phyloP scores from a whole-genome alignment of 2,797 vertebrate genomes.

The Pitangus sulphuratus region DNA sequence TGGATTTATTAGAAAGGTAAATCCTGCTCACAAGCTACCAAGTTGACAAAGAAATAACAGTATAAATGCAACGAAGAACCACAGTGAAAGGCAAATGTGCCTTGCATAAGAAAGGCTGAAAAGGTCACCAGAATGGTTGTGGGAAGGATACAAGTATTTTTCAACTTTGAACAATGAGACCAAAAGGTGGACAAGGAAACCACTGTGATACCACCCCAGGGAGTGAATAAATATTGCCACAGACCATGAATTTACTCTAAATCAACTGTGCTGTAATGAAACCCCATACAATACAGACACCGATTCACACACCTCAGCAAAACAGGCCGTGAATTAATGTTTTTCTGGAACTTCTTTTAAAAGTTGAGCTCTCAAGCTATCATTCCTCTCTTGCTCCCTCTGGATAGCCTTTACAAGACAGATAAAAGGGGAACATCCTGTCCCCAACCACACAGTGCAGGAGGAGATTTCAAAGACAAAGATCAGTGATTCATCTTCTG shows the following conservation, averaged over 20 bases:
- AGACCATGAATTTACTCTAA: background rate
- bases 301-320: background rate
- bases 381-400: background rate
- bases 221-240: background rate
- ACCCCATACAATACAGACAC: background rate
- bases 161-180: background rate
- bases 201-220: background rate
- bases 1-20: background rate
- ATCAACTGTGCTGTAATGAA: background rate
- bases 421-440: background rate
- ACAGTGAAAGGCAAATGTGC: background rate
- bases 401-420: background rate
- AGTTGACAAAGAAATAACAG: background rate
- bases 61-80: background rate
- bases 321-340: background rate
- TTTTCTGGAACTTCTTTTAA: background rate
- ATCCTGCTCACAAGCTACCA: background rate
- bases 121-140: constrained; percentile 15
- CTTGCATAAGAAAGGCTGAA: background rate
- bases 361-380: background rate
- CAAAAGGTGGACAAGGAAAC: constrained; percentile 6
- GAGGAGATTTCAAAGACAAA: background rate
- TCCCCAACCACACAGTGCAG: background rate
- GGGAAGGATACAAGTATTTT: background rate
- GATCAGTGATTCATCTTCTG: background rate